Evolutionary conservation across 2,113 vertebrate genomes (phyloP).

Genomic region (Nothocercus julius): DNA sequence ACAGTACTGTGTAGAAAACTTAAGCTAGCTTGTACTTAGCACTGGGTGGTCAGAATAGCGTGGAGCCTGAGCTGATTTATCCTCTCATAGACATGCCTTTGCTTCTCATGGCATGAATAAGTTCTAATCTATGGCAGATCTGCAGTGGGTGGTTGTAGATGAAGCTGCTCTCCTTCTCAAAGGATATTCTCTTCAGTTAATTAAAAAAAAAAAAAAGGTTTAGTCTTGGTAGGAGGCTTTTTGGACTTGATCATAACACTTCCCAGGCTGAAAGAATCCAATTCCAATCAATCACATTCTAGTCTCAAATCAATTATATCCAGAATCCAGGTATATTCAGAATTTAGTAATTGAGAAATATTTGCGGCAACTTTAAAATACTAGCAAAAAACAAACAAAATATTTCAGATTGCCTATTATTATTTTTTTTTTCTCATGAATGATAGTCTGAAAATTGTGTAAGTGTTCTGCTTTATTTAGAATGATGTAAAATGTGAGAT

Average conservation of each 20-base stretch:
- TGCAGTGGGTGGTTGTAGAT: neutral
- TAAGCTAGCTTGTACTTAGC: neutral
- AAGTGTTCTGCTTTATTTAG: neutral
- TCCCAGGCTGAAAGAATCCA: neutral
- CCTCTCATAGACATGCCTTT: neutral
- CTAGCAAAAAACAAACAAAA: neutral
- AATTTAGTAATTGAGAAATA: neutral
- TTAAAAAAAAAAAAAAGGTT: neutral
- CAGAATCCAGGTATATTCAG: neutral
- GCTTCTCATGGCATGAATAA: neutral
- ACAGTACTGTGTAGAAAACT: neutral
- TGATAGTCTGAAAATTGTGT: neutral
- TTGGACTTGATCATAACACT: neutral
- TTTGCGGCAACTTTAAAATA: neutral
- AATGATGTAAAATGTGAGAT: neutral
- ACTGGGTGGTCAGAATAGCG: neutral
- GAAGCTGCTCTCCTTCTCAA: neutral
- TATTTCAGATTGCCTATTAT: neutral
- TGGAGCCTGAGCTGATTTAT: neutral
- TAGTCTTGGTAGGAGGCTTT: neutral
- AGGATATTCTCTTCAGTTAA: neutral
- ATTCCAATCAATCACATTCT: neutral
- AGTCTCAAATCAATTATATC: neutral
- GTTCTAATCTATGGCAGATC: neutral
- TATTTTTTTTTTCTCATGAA: neutral